phyloP scores from a whole-genome alignment of 2,113 vertebrate species.

The Gallinago jamesoni region DNA sequence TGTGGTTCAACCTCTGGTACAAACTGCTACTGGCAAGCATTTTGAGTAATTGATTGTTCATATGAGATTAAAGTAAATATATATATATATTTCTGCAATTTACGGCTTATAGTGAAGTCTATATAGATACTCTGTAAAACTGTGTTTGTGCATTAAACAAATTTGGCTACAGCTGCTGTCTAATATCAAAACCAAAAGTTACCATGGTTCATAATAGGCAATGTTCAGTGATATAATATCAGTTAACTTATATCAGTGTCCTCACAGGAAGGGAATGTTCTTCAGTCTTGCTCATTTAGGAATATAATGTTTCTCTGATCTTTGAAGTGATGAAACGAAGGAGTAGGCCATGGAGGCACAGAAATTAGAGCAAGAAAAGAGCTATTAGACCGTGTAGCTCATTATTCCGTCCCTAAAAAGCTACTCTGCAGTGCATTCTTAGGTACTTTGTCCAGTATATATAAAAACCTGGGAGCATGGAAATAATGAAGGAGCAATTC shows the following conservation, averaged over 20 bases:
- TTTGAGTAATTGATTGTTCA: not conserved
- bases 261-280: not conserved
- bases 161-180: not conserved
- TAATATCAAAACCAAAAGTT: not conserved
- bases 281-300: not conserved
- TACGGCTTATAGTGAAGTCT: not conserved
- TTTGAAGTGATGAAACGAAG: not conserved
- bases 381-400: not conserved
- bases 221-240: not conserved
- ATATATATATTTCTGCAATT: not conserved
- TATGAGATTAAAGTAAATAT: not conserved
- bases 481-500: not conserved
- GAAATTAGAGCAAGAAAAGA: conserved; percentile 27
- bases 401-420: not conserved
- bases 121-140: not conserved
- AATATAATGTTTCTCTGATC: not conserved
- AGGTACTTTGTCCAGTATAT: not conserved
- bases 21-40: not conserved
- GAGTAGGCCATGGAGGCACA: not conserved
- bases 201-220: not conserved
- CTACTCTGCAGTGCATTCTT: conserved; percentile 6
- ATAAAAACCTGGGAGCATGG: not conserved
- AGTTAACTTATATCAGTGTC: not conserved
- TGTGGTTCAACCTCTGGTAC: not conserved
- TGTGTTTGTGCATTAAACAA: not conserved